Base-by-base conservation (phyloP, 2,888 invertebrate species). In the Chalcis sispes region DNA sequence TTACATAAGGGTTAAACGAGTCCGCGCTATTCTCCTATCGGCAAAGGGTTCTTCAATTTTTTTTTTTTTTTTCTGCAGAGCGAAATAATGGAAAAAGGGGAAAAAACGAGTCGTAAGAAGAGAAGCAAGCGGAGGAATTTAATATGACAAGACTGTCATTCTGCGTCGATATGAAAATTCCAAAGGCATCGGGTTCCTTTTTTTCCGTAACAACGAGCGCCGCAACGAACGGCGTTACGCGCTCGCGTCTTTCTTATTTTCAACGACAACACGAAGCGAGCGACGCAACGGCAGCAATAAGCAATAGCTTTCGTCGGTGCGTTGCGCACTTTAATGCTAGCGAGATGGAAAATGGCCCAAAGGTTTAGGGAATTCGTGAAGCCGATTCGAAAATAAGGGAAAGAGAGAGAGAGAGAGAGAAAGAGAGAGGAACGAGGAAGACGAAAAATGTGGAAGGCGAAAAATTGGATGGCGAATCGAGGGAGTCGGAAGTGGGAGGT, bases 141-240 rank as follows among this genome's bases (percentile, higher is more conserved):
- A 87, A 88, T 88, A 88, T 88, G 85, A 86, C 71, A 62, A 86
- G 87, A 86, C 85, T 85, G 86, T 86, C 86, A 86, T 88, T 86
- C 85, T 85, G 83, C 83, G 85, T 85, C 86, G 86, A 88, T 88
- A 88, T 88, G 87, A 87, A 88, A 88, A 88, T 88, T 88, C 88
- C 88, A 82, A 81, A 82, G 84, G 85, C 84, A 83, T 80, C 85
- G 83, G 80, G 75, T 79, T 83, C 82, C 80, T 80, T 81, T 80
- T 79, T 79, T 79, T 73, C 40, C 77, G 61, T 52, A 18, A 65
- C 25, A 52, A 27, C 25, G 15, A 2, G 23, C 61, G 4, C n/a
- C 10, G 15, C 58, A 2, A 20, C 23, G 18, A 23, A 4, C 2
- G 25, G 59, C n/a, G 23, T 59, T 48, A 46, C 32, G n/a, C 32